These are phyloP conservation scores for Onychostruthus taczanowskii DNA, from an alignment of 2,113 vertebrate genomes.

Conservation along the genomic window DNA sequence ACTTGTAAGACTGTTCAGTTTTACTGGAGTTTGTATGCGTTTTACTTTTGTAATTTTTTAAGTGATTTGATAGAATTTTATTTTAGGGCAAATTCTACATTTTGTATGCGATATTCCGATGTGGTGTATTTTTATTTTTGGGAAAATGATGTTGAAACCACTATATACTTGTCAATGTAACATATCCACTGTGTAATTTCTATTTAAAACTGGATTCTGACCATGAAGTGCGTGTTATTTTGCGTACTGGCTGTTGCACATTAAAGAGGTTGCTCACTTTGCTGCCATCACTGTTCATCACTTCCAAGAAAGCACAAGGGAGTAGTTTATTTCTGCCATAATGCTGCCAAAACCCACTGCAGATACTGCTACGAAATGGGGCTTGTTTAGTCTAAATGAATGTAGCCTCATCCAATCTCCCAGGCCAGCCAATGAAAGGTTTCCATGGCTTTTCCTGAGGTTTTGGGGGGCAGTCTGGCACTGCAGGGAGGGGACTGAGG, in stretches of 20 bases:
- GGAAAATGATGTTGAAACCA: conserved; percentile 50
- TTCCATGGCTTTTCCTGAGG: not conserved
- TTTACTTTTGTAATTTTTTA: conserved; percentile 73
- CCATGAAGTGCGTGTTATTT: conserved; percentile 46
- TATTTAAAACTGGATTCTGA: conserved; percentile 43
- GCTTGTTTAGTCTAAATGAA: not conserved
- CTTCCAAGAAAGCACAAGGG: not conserved
- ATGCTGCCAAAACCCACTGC: not conserved
- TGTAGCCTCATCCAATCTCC: not conserved
- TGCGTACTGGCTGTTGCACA: conserved; percentile 55
- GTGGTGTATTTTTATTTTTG: conserved; percentile 67
- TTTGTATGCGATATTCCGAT: conserved; percentile 61
- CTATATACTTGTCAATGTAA: conserved; percentile 54
- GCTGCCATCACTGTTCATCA: not conserved
- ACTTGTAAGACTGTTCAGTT: conserved; percentile 44
- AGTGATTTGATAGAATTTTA: conserved; percentile 69
- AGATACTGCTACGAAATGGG: not conserved
- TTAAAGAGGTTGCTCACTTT: conserved; percentile 64
- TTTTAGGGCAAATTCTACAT: conserved; percentile 70
- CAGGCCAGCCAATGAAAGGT: not conserved
- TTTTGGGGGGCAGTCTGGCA: not conserved
- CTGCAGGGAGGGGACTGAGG: not conserved
- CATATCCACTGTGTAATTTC: conserved; percentile 35
- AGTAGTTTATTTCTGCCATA: not conserved
- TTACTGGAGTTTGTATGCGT: conserved; percentile 60